Conservation (phyloP, 2,113 vertebrate species). For the Nibea albiflora region DNA sequence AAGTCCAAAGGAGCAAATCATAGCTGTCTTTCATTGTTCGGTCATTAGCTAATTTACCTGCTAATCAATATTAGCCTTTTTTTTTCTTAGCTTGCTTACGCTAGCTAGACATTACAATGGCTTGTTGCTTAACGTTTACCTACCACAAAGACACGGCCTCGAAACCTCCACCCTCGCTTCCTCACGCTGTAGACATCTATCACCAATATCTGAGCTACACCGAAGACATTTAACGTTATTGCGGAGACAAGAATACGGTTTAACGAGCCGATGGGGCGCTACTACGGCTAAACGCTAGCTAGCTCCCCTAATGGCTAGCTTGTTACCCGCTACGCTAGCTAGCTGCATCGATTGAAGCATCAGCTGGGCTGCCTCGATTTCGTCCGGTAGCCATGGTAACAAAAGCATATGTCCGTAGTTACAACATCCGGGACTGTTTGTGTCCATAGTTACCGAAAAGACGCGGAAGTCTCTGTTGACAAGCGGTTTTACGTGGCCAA, state of each 20-base stretch:
- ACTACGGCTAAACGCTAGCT: conserved; percentile 58
- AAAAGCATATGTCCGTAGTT: conserved; percentile 51
- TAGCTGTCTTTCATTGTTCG: neutral
- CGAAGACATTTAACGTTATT: conserved; percentile 4
- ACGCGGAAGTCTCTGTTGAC: neutral
- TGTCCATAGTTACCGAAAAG: conserved; percentile 63
- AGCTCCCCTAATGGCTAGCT: conserved; percentile 45
- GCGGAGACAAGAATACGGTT: neutral
- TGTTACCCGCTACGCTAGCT: conserved; percentile 39
- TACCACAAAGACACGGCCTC: conserved; percentile 66
- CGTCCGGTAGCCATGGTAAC: conserved; percentile 66
- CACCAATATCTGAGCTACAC: neutral
- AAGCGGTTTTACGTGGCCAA: neutral
- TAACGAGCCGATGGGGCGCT: conserved; percentile 4
- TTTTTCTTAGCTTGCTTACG: conserved; percentile 22
- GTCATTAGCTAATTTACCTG: neutral
- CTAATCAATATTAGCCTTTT: conserved; percentile 27
- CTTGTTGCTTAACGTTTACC: conserved; percentile 25
- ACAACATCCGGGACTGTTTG: conserved; percentile 71
- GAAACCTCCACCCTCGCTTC: conserved; percentile 50
- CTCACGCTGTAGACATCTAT: conserved; percentile 52
- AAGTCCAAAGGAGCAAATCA: neutral
- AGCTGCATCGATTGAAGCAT: conserved; percentile 40
- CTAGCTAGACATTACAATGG: conserved; percentile 29
- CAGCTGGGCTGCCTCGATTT: conserved; percentile 55